Evolutionary conservation across 2,797 vertebrate species (phyloP), one percentile per base, ranked within the genome.

Genomic region (Falco concolor): DNA sequence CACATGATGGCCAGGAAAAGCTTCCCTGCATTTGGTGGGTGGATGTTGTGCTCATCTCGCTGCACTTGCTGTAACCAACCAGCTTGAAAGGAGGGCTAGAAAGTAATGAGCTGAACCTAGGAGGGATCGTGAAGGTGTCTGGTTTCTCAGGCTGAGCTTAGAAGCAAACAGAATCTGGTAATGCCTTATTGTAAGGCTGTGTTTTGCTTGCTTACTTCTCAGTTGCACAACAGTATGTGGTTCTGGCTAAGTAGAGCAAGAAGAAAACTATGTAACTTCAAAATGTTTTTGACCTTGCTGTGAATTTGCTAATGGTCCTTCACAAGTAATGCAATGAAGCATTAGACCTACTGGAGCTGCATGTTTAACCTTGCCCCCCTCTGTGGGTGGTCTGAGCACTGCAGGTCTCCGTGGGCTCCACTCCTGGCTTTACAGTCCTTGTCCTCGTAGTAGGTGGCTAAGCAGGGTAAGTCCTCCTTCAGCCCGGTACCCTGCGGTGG

Each of bases 101-200:
- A 85, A 92, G 60, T 32, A 57, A 21, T 6, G 32, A 90, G 44
- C 6, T 61, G 54, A 28, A 17, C 4, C 4, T 28, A 15, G 9
- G 4, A 19, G 12, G 10, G 15, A 38, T 2, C 0, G 0, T 32
- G 21, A 60, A 38, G 13, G 2, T 24, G 5, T 12, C 3, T 89
- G 25, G 5, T 61, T 91, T 80, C 25, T 61, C 4, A n/a, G 36
- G 5, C 4, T 81, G 40, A 34, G n/a, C 2, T 61, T 72, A 18
- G 54, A 50, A 50, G 25, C 0, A 44, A 50, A 2, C 0, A 10
- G 44, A 52, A 11, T 7, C 10, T 49, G 27, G 17, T 72, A 69
- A 42, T 36, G 14, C 2, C 3, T 49, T 65, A 2, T 28, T 74
- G 5, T 10, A 34, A 67, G n/a, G 12, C 10, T 69, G 7, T 8